These are phyloP conservation scores for Otolemur garnettii DNA, from an alignment of 2,113 vertebrate genomes.

Conservation along the genomic window DNA sequence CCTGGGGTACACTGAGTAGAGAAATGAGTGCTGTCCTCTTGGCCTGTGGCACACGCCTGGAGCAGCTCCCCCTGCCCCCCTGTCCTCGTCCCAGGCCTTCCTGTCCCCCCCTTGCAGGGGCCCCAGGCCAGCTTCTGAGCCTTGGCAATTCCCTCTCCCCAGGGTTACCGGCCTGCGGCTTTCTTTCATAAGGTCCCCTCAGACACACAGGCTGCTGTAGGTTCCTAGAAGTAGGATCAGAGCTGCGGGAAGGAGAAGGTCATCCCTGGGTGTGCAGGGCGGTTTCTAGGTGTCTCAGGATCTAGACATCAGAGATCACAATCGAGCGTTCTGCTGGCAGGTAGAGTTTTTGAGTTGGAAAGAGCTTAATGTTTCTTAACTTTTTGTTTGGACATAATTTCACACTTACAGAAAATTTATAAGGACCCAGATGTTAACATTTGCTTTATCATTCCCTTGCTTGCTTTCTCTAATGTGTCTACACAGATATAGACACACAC, in stretches of 20 bases:
- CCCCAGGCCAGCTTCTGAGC: neutral
- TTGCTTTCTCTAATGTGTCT: neutral
- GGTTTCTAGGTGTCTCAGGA: neutral
- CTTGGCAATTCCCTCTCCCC: neutral
- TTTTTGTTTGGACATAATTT: conserved; percentile 25
- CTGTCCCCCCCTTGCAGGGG: neutral
- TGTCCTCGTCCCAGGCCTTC: neutral
- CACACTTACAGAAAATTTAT: conserved; percentile 31
- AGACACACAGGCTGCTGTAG: neutral
- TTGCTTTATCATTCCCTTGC: conserved; percentile 13
- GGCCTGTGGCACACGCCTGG: neutral
- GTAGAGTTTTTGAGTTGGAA: conserved; percentile 35
- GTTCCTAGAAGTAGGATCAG: neutral
- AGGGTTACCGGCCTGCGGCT: neutral
- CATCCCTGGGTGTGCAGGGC: neutral
- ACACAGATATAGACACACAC: neutral
- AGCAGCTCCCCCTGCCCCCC: neutral
- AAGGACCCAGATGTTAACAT: neutral
- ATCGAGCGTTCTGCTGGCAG: neutral
- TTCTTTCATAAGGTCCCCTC: neutral
- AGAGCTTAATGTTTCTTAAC: neutral
- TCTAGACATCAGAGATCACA: neutral
- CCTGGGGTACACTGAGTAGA: neutral
- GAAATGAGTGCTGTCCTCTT: neutral
- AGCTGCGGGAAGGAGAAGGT: neutral